Percentiles rank a stretch among this genome's conserved stretches.
These are phyloP conservation scores for Limnephilus auricula DNA, from an alignment of 2,888 invertebrate genomes.

Conservation along the genomic window DNA sequence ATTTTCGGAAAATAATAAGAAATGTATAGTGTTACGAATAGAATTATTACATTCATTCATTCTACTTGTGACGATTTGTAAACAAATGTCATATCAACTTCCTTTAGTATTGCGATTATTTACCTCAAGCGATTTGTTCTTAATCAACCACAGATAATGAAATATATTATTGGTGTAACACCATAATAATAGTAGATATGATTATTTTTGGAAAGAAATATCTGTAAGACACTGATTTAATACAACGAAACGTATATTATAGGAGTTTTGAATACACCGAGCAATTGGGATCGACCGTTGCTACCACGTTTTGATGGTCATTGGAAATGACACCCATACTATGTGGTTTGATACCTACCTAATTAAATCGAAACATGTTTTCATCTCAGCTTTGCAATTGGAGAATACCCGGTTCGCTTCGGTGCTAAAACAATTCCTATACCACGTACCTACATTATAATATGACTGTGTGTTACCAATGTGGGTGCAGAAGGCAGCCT, in stretches of 20 bases:
- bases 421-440: neutral
- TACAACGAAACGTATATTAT: neutral
- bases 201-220: neutral
- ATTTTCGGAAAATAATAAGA: neutral
- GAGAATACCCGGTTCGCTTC: neutral
- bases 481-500: neutral
- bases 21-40: neutral
- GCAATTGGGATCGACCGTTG: neutral
- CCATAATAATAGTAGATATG: neutral
- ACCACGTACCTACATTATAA: neutral
- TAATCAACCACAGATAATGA: neutral
- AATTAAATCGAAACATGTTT: conserved; percentile 11
- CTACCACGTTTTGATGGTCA: neutral
- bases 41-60: neutral
- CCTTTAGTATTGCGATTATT: neutral
- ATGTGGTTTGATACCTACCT: conserved; percentile 5
- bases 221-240: neutral
- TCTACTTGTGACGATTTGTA: neutral
- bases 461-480: neutral
- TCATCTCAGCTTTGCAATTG: neutral
- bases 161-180: neutral
- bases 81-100: conserved; percentile 2
- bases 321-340: neutral
- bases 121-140: neutral
- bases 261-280: neutral